phyloP scores from a whole-genome alignment of 2,113 vertebrate genomes.

The Budorcas taxicolor region DNA sequence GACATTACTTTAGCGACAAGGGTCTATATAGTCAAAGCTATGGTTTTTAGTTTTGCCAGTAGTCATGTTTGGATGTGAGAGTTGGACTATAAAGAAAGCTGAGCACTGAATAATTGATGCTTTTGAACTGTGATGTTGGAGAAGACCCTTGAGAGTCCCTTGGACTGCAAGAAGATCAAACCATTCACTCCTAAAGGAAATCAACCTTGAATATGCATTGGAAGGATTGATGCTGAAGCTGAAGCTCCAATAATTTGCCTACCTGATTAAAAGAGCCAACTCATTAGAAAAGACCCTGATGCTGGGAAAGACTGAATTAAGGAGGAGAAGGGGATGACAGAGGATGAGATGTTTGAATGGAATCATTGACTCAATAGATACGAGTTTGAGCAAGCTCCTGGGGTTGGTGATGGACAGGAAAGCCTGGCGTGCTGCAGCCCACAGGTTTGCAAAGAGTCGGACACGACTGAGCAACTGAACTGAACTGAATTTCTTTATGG shows the following conservation, averaged over 20 bases:
- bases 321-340: neutral
- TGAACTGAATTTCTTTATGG: neutral
- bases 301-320: neutral
- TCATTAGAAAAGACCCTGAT: neutral
- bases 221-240: neutral
- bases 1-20: neutral
- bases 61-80: neutral
- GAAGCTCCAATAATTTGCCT: neutral
- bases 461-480: neutral
- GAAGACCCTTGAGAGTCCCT: neutral
- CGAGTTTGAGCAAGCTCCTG: neutral
- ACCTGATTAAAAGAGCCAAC: neutral
- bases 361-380: neutral
- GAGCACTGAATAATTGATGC: neutral
- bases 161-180: neutral
- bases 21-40: neutral
- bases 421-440: neutral
- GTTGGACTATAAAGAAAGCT: neutral
- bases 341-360: neutral
- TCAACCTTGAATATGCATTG: neutral
- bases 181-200: neutral
- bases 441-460: fast-evolving
- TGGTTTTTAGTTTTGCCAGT: neutral
- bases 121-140: neutral
- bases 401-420: neutral